phyloP scores from a whole-genome alignment of 2,113 vertebrate genomes.

The Cyanoderma ruficeps region DNA sequence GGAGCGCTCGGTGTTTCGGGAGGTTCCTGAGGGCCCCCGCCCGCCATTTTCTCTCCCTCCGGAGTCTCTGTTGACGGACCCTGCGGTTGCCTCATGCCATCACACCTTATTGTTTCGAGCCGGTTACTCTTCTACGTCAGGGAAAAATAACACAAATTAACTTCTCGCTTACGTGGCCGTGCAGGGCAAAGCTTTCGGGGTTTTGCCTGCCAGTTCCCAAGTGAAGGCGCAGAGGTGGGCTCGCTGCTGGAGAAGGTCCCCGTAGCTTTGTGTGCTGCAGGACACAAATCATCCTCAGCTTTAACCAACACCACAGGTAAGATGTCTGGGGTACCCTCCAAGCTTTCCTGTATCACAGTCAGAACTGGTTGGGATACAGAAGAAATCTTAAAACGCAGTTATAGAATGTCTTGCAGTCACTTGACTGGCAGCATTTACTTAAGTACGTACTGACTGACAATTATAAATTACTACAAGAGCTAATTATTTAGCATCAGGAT shows the following conservation, averaged over 20 bases:
- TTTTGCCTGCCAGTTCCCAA: not conserved
- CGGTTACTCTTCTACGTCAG: not conserved
- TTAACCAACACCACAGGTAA: not conserved
- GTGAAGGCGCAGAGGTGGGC: not conserved
- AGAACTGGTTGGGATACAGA: not conserved
- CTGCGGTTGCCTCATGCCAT: not conserved
- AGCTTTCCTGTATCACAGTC: not conserved
- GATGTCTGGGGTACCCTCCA: not conserved
- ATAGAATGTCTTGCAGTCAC: not conserved
- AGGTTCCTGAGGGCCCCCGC: not conserved
- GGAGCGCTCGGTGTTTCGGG: not conserved
- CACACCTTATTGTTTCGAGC: not conserved
- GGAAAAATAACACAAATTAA: not conserved
- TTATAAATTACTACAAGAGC: not conserved
- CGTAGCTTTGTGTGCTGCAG: not conserved
- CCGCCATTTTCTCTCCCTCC: slow-evolving; percentile 12
- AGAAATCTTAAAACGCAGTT: not conserved
- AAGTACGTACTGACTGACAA: not conserved
- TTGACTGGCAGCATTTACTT: not conserved
- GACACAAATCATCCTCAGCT: not conserved
- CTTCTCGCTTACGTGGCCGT: not conserved
- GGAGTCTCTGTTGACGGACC: fast-evolving
- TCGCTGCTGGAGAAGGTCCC: not conserved
- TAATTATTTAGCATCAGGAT: not conserved
- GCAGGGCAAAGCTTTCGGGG: not conserved